Base-by-base conservation (phyloP, 1,140 invertebrate genomes). In the Fopius arisanus region DNA sequence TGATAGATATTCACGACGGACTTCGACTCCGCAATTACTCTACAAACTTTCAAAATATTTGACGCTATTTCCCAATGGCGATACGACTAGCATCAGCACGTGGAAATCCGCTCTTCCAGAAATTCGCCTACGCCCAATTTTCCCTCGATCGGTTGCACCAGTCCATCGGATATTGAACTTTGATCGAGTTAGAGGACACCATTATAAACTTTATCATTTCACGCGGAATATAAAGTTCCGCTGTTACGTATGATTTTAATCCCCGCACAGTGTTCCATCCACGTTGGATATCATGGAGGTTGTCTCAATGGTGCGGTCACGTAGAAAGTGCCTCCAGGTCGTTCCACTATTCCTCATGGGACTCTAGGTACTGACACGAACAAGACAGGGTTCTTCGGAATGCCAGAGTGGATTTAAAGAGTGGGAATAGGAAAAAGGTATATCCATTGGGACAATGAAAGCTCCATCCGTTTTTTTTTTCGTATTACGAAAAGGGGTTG, bases 141-240 rank as follows among this genome's bases (percentile, higher is more conserved):
- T 48, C 43, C 43, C 43, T 19, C 16, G 14, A 48, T 48, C 43
- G 43, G 16, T 19, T 19, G 23, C 21, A 19, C 54, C 54, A 21
- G 14, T n/a, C n/a, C n/a, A n/a, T n/a, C 19, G 62, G 14, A 65
- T 65, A 65, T 65, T 65, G 62, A 65, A 65, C 62, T 65, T 33
- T 65, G 28, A 65, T 29, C 26, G 28, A 65, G 62, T 65, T 65
- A 31, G n/a, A 31, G 19, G 7, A 29, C 29, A 28, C 28, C 62
- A 65, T 65, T 65, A 65, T 4, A 65, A 65, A 65, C 62, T 65
- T 65, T 33, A 65, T 65, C 28, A 65, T 65, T 65, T 65, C 16
- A 16, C 62, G 7, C 28, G 29, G n/a, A 65, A 33, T 65, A 65
- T 65, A 65, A 59, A 59, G 54, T 59, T 28, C 14, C 4, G 3